Base-by-base conservation (phyloP, 2,113 vertebrate species). In the Melanostigma gelatinosum region DNA sequence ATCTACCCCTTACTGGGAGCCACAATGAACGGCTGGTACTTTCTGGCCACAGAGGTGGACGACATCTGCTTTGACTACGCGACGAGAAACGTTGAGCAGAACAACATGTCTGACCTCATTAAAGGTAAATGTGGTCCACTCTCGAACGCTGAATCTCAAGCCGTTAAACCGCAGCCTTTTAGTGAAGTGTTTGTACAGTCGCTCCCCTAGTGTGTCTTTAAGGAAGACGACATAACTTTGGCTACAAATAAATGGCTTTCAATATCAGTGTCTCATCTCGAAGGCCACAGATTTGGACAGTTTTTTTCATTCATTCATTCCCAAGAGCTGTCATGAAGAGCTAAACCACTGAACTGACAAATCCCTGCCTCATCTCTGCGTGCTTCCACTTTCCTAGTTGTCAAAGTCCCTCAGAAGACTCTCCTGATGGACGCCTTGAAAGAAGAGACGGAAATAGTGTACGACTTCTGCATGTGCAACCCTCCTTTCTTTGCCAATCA, bases 401-500 rank as follows among this genome's bases (percentile, higher is more conserved):
- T 99, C 72, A 99, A 99, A 92, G 98, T 99, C 42, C 98, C 98
- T 69, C 97, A 99, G 94, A 99, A 99, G 94, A 99, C 98, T 36
- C 94, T 99, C 64, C 88, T 99, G 75, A 97, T 99, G 97, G 98
- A 99, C 84, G 98, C 98, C 13, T 93, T 99, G 85, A 99, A 99
- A 89, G 97, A 99, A 85, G 97, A 99, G 92, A 97, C 97, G 12
- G 96, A 97, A 75, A 96, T 99, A 0, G 80, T 98, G 76, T 99
- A 99, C 20, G 98, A 99, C 90, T 99, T 99, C 94, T 99, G 98
- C 90, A 99, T 99, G 97, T 99, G 98, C 87, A 99, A 99, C 68
- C 98, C 98, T 61, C 98, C 98, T 0, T 99, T 99, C 92, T 99
- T 99, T 88, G 98, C 98, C 66, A 99, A 99, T 93, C 97, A 99